Evolutionary conservation across 2,113 vertebrate species (phyloP).

Genomic region (Callionymus lyra): DNA sequence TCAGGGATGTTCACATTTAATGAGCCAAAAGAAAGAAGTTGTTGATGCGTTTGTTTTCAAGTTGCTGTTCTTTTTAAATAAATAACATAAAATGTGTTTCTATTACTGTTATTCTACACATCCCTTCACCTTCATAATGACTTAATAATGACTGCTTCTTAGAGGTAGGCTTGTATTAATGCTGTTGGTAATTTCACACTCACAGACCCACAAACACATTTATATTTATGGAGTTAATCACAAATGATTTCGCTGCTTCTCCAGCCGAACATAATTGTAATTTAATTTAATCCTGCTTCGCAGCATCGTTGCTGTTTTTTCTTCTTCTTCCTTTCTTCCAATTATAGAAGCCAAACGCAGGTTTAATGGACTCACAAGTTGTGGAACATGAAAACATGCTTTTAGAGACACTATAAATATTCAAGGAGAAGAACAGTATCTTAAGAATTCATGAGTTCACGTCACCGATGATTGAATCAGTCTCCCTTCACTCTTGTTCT

Average conservation of each 20-base stretch:
- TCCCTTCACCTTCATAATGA: no score
- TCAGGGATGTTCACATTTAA: no score
- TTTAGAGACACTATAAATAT: not conserved
- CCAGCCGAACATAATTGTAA: not conserved
- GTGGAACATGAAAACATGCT: not conserved
- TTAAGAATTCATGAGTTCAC: not conserved
- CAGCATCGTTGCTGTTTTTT: not conserved
- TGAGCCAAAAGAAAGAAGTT: no score
- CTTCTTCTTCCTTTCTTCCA: constrained; percentile 1
- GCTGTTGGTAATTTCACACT: no score
- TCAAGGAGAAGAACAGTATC: not conserved
- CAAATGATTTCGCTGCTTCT: not conserved
- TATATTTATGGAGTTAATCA: not conserved
- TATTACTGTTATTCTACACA: no score
- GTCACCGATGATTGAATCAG: no score
- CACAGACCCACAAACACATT: not conserved
- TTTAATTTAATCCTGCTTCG: not conserved
- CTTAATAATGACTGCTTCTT: no score
- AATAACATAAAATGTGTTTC: no score
- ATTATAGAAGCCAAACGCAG: not conserved
- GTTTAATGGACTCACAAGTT: not conserved
- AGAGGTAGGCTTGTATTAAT: no score
- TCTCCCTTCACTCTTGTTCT: constrained; percentile 2
- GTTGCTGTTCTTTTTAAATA: no score
- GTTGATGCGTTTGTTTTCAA: no score